These are phyloP conservation scores for Cliona cf. orientalis DNA, from an alignment of 37 sponge, comb jelly and placozoan genomes.

Conservation along the genomic window DNA sequence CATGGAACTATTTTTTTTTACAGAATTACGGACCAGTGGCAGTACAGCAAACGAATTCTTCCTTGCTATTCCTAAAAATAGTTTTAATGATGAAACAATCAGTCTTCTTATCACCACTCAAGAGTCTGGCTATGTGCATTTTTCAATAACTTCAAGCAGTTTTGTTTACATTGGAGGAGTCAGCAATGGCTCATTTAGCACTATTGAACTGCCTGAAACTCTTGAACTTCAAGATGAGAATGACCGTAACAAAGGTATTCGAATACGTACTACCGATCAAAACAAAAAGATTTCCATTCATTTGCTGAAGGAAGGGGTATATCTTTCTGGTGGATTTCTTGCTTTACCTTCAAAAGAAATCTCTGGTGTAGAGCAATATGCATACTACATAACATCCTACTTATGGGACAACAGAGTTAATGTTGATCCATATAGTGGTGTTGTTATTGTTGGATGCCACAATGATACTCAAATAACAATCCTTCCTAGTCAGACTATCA, in stretches of 20 bases:
- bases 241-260: conserved; percentile 15
- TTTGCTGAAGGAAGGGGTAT: background rate
- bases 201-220: background rate
- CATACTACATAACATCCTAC: conserved; percentile 47
- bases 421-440: background rate
- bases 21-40: background rate
- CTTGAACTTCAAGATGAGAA: background rate
- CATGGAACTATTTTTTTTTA: background rate
- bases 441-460: conserved; percentile 18
- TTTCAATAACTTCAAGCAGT: background rate
- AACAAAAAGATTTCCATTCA: background rate
- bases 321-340: conserved; percentile 11
- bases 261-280: background rate
- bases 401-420: background rate
- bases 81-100: background rate
- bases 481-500: conserved; percentile 33
- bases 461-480: conserved; percentile 29
- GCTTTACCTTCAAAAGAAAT: conserved; percentile 26
- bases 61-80: conserved; percentile 21
- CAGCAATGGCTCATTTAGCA: background rate
- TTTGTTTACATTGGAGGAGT: background rate
- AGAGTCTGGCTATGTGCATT: background rate
- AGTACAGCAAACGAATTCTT: conserved; percentile 2
- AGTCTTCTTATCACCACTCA: conserved; percentile 10
- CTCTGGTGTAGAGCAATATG: conserved; percentile 12